phyloP scores from a whole-genome alignment of 1,140 invertebrate species.

The Mylabris phalerata region DNA sequence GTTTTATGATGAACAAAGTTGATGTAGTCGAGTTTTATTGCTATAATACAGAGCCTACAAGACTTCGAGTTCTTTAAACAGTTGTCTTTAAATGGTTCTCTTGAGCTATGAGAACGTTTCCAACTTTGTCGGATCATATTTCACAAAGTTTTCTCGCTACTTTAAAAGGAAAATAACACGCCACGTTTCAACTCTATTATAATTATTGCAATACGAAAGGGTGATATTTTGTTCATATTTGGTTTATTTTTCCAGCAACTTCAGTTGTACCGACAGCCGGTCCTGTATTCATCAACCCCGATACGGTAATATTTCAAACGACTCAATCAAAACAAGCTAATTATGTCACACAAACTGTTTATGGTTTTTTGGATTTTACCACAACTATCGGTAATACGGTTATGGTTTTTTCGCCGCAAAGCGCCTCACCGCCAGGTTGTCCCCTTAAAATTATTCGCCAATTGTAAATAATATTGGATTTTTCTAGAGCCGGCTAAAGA shows the following conservation, averaged over 20 bases:
- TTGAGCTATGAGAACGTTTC: conserved; percentile 13
- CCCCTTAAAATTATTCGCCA: too few species aligned
- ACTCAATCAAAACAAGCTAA: conserved; percentile 23
- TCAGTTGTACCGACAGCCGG: conserved; percentile 18
- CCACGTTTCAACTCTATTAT: background rate
- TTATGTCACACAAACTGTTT: conserved; percentile 70
- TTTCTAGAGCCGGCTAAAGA: conserved; percentile 20
- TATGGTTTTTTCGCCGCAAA: conserved; percentile 82
- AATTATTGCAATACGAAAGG: background rate
- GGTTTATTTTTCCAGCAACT: conserved; percentile 11
- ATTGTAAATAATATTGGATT: background rate
- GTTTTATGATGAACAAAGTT: too few species aligned
- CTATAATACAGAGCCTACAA: conserved; percentile 9
- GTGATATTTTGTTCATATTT: background rate
- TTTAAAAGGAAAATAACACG: conserved; percentile 2
- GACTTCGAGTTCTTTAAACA: background rate
- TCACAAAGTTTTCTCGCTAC: conserved; percentile 19
- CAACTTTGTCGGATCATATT: conserved; percentile 19
- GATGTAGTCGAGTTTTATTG: conserved; percentile 1
- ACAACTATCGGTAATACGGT: conserved; percentile 84
- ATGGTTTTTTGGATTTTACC: conserved; percentile 82
- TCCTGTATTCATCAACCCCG: conserved; percentile 35
- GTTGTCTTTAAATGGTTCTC: conserved; percentile 14
- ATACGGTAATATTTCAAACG: conserved; percentile 1
- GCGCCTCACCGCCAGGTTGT: conserved; percentile 41